Evolutionary conservation across 2,113 vertebrate species (phyloP), one percentile per base, ranked within the genome.

Genomic region (Hippocampus abdominalis): DNA sequence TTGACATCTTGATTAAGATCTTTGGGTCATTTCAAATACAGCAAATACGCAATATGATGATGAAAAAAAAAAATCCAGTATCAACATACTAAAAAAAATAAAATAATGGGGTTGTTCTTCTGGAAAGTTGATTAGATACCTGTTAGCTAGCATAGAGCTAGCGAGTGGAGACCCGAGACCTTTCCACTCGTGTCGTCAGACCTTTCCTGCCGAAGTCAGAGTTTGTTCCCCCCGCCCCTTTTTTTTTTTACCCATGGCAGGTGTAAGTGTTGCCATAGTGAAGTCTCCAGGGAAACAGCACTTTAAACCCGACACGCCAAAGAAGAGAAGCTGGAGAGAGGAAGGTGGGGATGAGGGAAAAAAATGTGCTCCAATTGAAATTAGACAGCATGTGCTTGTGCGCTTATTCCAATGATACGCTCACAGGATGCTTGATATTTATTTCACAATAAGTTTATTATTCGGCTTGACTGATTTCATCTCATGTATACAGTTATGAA

Each of bases 231-330:
- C 20, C 20, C 12, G 0, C 49, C 8, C 49, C 16, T 42, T 12
- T 42, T 44, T 57, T 84, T 66, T 88, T 83, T 86, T 79, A 85
- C 79, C 70, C 70, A 60, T 4, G 74, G 75, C 79, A 79, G 76
- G 84, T 86, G 72, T 81, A 84, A 83, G 89, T 87, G 89, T 92
- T 91, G 84, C 89, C 88, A 91, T 90, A 90, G 90, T 75, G 72
- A 85, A 85, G 87, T 90, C 82, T 86, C 91, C 90, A 88, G 63
- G 90, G 87, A 81, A 88, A 90, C 88, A 86, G 78, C 72, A 68
- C 77, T 72, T 75, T 81, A 84, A 79, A 77, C 53, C 67, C 32
- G 74, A 65, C 65, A n/a, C 15, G 57, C 76, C 39, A 65, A 23
- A 62, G 11, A 32, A 20, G 9, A 64, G 57, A 49, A 44, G 40